These are phyloP conservation scores for Crenuchus spilurus DNA, from an alignment of 2,797 vertebrate species.

Conservation along the genomic window DNA sequence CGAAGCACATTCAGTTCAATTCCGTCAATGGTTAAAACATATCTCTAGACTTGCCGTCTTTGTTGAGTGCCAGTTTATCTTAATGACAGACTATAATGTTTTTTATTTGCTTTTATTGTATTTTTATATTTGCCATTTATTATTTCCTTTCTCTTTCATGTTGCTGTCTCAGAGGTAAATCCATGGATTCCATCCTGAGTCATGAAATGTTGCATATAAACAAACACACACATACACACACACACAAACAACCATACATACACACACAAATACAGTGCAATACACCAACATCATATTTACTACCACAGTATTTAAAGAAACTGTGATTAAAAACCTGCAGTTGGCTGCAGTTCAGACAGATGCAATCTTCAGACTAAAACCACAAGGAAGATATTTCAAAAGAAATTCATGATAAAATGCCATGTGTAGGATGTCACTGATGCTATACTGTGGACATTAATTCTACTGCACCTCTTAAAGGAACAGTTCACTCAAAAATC, in stretches of 20 bases:
- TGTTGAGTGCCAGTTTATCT: no score
- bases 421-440: background rate
- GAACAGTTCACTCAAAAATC: no score
- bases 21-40: no score
- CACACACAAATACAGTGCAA: slow-evolving; percentile 7
- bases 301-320: no score
- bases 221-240: background rate
- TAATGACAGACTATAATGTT: no score
- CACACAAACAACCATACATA: background rate
- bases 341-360: background rate
- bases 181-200: slow-evolving; percentile 25
- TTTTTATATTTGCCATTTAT: no score
- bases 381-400: background rate
- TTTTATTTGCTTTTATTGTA: no score
- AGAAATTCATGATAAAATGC: background rate
- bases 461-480: background rate
- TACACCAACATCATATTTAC: background rate
- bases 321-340: background rate
- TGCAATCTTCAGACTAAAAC: background rate
- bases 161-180: background rate
- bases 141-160: background rate
- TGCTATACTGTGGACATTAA: background rate
- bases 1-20: slow-evolving; percentile 4
- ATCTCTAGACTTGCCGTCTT: no score
- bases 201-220: background rate